Conservation (phyloP, 2,113 vertebrate genomes). For the Willisornis vidua region DNA sequence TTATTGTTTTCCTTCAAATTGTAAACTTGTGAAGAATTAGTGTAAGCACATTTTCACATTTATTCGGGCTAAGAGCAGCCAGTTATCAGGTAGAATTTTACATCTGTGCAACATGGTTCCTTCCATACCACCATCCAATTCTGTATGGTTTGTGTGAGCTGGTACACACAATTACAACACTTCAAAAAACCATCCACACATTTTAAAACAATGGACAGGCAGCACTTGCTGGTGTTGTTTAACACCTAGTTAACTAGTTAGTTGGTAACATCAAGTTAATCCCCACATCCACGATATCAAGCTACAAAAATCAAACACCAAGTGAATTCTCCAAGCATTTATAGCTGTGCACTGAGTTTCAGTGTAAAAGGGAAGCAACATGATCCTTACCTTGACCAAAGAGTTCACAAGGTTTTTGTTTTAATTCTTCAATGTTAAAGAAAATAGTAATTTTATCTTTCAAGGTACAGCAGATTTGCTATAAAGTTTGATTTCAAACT, state of each 20-base stretch:
- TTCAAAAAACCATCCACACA: background rate
- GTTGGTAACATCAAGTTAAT: background rate
- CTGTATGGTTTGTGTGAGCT: background rate
- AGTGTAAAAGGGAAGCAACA: background rate
- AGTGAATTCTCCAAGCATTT: background rate
- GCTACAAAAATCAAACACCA: background rate
- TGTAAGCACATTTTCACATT: conserved; percentile 39
- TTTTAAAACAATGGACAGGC: background rate
- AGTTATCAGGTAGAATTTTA: background rate
- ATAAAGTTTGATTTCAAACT: background rate
- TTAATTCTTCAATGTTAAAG: background rate
- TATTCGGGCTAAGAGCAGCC: background rate
- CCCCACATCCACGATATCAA: background rate
- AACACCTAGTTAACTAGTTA: background rate
- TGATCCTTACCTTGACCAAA: background rate
- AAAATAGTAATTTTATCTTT: background rate
- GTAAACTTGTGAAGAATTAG: background rate
- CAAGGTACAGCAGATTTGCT: background rate
- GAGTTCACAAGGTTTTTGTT: background rate
- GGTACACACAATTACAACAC: background rate
- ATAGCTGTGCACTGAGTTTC: background rate
- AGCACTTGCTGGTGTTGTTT: background rate
- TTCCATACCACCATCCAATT: background rate
- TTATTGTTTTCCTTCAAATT: background rate
- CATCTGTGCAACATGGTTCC: background rate